Conservation (phyloP, 37 sponge, comb jelly and placozoan genomes). For the Crambe crambe region DNA sequence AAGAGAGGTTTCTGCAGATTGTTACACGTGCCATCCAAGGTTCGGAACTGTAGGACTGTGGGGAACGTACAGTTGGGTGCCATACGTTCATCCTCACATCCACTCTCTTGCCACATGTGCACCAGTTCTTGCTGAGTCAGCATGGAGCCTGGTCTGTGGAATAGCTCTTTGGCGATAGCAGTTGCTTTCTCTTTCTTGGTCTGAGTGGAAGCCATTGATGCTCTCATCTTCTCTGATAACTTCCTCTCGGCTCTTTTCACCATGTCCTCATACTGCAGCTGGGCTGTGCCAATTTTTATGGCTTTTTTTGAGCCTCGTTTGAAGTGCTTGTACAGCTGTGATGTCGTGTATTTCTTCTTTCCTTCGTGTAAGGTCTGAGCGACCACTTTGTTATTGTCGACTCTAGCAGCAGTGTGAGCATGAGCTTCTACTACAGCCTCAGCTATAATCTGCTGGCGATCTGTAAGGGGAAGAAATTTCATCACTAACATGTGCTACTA, state of each 20-base stretch:
- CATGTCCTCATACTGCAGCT: conserved; percentile 39
- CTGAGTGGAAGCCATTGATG: not conserved
- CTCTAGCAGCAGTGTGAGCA: not conserved
- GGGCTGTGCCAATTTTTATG: conserved; percentile 31
- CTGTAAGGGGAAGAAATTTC: not conserved
- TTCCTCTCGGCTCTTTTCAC: conserved; percentile 51
- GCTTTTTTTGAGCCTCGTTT: conserved; percentile 48
- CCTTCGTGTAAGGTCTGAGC: not conserved
- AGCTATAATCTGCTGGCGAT: not conserved
- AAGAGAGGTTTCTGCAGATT: conserved; percentile 61
- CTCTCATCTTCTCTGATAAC: conserved; percentile 15
- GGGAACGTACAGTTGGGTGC: conserved; percentile 23
- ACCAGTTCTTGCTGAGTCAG: conserved; percentile 54
- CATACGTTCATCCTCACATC: not conserved
- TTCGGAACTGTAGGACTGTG: conserved; percentile 16
- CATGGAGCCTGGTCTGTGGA: conserved; percentile 56
- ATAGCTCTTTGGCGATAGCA: conserved; percentile 43
- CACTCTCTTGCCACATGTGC: conserved; percentile 26
- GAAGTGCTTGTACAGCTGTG: conserved; percentile 29
- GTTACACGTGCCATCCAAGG: conserved; percentile 87
- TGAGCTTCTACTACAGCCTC: conserved; percentile 28
- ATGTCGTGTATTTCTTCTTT: conserved; percentile 7
- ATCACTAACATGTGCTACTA: no score
- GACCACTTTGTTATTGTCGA: not conserved
- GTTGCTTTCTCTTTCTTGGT: conserved; percentile 38